Conservation (phyloP, 1,140 invertebrate genomes). For the Panagrolaimus sp. region DNA sequence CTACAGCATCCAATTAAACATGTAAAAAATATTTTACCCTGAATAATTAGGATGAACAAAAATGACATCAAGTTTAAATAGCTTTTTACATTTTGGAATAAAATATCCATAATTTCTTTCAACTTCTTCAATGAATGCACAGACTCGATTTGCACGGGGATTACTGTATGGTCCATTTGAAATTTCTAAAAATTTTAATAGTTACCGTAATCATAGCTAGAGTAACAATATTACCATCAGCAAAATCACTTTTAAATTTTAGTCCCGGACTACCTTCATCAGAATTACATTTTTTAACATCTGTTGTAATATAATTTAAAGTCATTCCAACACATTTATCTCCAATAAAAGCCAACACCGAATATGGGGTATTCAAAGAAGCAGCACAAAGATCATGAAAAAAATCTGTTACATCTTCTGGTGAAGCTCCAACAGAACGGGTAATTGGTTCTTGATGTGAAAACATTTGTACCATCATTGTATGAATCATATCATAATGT, state of each 20-base stretch:
- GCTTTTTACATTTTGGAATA: not conserved
- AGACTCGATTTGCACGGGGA: not conserved
- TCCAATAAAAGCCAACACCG: not conserved
- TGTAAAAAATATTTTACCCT: not conserved
- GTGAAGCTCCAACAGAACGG: not conserved
- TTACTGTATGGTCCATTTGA: conserved; percentile 2
- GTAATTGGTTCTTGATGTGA: not conserved
- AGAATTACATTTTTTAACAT: no score
- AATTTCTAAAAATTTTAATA: not conserved
- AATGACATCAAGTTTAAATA: not conserved
- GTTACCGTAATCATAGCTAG: not conserved
- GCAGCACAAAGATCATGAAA: not conserved
- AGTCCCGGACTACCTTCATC: no score
- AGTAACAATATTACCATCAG: not conserved
- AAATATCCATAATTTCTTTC: not conserved
- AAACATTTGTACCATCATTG: not conserved
- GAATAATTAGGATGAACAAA: conserved; percentile 1
- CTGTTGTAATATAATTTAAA: not conserved
- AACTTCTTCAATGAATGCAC: conserved; percentile 9
- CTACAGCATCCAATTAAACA: not conserved
- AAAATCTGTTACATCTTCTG: not conserved
- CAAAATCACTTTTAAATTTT: no score
- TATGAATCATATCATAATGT: not conserved
- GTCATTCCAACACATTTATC: not conserved
- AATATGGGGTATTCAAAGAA: not conserved